Conservation (phyloP, 37 sponge, comb jelly and placozoan genomes). For the Sycon ciliatum region DNA sequence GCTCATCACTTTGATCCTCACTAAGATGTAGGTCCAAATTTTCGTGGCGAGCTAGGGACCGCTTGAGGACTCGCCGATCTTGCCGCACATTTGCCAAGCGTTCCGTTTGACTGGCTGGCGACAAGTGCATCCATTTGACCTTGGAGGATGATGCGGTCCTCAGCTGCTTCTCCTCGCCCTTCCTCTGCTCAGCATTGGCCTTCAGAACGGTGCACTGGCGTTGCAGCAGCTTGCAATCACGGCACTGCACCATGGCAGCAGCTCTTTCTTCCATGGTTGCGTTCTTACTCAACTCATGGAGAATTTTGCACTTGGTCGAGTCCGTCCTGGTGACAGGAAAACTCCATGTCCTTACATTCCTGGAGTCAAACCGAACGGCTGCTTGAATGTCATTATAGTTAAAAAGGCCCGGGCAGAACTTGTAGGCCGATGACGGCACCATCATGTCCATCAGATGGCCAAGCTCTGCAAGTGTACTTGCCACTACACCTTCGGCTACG, state of each 20-base stretch:
- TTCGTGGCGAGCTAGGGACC: no score
- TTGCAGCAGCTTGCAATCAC: constrained; percentile 20
- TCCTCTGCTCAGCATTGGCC: no score
- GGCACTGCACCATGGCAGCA: constrained; percentile 5
- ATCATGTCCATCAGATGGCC: no score
- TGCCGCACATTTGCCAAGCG: no score
- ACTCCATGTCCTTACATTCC: constrained; percentile 16
- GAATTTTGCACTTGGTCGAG: constrained; percentile 15
- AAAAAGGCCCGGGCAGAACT: constrained; percentile 36
- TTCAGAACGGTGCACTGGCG: constrained; percentile 6
- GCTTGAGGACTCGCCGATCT: no score
- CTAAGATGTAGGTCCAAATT: constrained; percentile 12
- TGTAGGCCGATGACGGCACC: no score
- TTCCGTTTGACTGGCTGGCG: constrained; percentile 29
- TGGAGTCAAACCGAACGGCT: constrained; percentile 28
- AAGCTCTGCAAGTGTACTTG: no score
- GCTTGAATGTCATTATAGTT: constrained; percentile 11
- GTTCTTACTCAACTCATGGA: constrained; percentile 26
- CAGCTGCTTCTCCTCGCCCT: background rate
- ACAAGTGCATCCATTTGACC: constrained; percentile 19
- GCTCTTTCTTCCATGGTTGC: constrained; percentile 19
- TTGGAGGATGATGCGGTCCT: constrained; percentile 10
- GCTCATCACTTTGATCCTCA: no score
- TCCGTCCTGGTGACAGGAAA: constrained; percentile 24
- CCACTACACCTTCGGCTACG: no score